Evolutionary conservation across 2,888 invertebrate genomes (phyloP).

Genomic region (Xylota sylvarum): DNA sequence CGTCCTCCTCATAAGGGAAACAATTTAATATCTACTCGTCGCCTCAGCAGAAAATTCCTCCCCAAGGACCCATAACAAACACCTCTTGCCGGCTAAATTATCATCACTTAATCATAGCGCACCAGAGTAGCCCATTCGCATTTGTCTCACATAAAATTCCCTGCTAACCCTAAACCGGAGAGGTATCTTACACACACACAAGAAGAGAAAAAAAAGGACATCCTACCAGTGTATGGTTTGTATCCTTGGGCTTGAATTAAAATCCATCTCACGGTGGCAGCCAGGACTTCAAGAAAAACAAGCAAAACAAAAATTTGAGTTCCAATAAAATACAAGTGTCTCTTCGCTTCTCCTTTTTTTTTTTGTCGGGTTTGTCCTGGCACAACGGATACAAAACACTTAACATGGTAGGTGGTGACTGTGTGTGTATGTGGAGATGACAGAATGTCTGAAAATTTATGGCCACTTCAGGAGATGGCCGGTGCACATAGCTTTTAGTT

Average conservation of each 20-base stretch:
- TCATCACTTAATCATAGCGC: slow-evolving; percentile 55
- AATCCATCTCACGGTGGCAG: slow-evolving; percentile 8
- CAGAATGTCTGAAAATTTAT: slow-evolving; percentile 48
- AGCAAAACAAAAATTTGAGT: slow-evolving; percentile 20
- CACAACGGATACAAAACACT: slow-evolving; percentile 41
- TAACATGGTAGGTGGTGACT: slow-evolving; percentile 14
- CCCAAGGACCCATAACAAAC: slow-evolving; percentile 56
- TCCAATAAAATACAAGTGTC: slow-evolving; percentile 35
- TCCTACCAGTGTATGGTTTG: not conserved
- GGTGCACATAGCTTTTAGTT: slow-evolving; percentile 3
- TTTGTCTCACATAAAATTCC: slow-evolving; percentile 13
- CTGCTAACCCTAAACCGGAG: slow-evolving; percentile 1
- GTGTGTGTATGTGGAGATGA: slow-evolving; percentile 6
- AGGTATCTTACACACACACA: not conserved
- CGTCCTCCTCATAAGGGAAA: slow-evolving; percentile 34
- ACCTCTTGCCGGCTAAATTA: slow-evolving; percentile 58
- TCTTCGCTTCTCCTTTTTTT: slow-evolving; percentile 1
- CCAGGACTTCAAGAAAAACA: slow-evolving; percentile 1
- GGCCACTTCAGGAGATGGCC: slow-evolving; percentile 40
- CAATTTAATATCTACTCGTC: slow-evolving; percentile 45
- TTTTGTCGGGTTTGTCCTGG: not conserved
- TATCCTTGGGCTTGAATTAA: slow-evolving; percentile 13
- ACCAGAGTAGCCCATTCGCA: slow-evolving; percentile 28
- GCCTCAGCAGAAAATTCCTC: slow-evolving; percentile 60
- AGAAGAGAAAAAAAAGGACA: slow-evolving; percentile 26